Conservation (phyloP, 2,888 invertebrate genomes). For the Lasioglossum morio region DNA sequence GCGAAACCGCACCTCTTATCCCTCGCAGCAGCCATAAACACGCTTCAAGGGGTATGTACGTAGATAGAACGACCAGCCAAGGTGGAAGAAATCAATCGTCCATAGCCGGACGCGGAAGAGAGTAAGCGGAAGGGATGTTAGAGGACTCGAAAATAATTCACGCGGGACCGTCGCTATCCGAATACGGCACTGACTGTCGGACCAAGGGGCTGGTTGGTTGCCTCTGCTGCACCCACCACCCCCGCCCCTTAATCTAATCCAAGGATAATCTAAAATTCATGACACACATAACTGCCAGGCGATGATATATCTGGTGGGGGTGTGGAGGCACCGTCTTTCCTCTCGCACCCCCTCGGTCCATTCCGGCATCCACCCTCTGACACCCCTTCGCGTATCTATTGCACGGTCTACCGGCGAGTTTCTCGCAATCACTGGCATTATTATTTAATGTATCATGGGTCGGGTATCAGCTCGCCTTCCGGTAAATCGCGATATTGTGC, state of each 20-base stretch:
- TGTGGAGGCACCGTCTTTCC: constrained; percentile 71
- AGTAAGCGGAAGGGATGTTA: constrained; percentile 34
- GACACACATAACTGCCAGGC: constrained; percentile 84
- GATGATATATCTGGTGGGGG: constrained; percentile 83
- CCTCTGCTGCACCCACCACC: constrained; percentile 54
- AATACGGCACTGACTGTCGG: constrained; percentile 63
- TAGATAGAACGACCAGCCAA: not conserved
- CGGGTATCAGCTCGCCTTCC: constrained; percentile 49
- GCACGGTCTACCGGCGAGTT: constrained; percentile 51
- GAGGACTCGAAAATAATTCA: constrained; percentile 68
- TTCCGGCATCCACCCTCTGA: constrained; percentile 11
- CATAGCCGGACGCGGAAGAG: constrained; percentile 24
- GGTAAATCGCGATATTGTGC: constrained; percentile 65
- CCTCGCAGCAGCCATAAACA: not conserved
- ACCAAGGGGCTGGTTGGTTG: constrained; percentile 67
- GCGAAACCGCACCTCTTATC: not conserved
- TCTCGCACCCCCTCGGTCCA: constrained; percentile 41
- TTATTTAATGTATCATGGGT: constrained; percentile 75
- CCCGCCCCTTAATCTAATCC: constrained; percentile 83
- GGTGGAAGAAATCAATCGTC: constrained; percentile 55
- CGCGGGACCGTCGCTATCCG: constrained; percentile 25
- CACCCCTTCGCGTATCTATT: constrained; percentile 28
- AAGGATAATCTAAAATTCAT: constrained; percentile 84
- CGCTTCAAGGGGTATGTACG: not conserved
- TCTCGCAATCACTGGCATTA: constrained; percentile 74